Percentiles rank a stretch among this genome's conserved stretches.
Conservation (phyloP, 2,113 vertebrate genomes). For the Xiphophorus couchianus region DNA sequence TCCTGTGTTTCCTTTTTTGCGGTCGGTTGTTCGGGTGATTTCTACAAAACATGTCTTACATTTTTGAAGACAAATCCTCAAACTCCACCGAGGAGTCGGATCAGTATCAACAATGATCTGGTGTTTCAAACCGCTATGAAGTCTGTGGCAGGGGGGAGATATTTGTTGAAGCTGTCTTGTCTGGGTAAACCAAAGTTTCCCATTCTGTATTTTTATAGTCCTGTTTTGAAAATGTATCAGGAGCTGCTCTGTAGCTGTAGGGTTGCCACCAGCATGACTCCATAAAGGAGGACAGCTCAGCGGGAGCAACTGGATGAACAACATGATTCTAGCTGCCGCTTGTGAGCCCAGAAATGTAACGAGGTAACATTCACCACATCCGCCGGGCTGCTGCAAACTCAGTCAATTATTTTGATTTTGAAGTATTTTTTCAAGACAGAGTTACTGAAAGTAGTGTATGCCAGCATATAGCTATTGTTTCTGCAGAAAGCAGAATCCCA, state of each 20-base stretch:
- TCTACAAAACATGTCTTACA: neutral
- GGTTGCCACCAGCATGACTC: conserved; percentile 37
- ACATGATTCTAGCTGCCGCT: conserved; percentile 17
- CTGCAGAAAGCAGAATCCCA: neutral
- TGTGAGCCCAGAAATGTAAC: conserved; percentile 4
- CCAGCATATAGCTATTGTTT: neutral
- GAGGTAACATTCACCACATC: neutral
- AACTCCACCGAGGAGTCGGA: conserved; percentile 3
- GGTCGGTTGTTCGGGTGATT: neutral
- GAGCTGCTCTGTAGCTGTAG: conserved; percentile 16
- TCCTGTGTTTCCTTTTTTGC: neutral
- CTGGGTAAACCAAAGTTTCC: neutral
- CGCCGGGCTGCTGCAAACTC: neutral
- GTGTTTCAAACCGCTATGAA: conserved; percentile 6
- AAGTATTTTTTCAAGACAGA: neutral
- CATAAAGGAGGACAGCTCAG: conserved; percentile 44
- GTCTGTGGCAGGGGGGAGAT: neutral
- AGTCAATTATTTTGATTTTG: neutral
- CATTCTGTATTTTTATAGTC: neutral
- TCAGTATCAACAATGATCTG: neutral
- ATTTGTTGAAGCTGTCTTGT: neutral
- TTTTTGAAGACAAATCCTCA: conserved; percentile 10
- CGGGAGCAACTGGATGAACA: conserved; percentile 18
- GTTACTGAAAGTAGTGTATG: neutral
- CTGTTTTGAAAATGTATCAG: conserved; percentile 8